Conservation (phyloP, 2,888 invertebrate species). For the Polyploca ridens region DNA sequence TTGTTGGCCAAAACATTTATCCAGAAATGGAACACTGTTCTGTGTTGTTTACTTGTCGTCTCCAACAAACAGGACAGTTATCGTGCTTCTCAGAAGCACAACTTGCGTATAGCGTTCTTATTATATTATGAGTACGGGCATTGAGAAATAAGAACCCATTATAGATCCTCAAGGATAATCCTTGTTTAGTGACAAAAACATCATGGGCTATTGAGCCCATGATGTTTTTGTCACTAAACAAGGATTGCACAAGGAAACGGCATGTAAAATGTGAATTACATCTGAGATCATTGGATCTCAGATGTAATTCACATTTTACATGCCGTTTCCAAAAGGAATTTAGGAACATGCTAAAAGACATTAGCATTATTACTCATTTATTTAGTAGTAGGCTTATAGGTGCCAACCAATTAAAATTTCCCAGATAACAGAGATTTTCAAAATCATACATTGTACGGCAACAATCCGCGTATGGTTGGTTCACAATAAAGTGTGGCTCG, state of each 20-base stretch:
- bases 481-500: constrained; percentile 39
- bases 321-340: too few relatives aligned
- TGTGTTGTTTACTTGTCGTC: neutral
- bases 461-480: constrained; percentile 42
- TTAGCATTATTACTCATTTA: too few relatives aligned
- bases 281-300: too few relatives aligned
- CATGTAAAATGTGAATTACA: too few relatives aligned
- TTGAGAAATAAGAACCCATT: neutral
- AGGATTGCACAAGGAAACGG: too few relatives aligned
- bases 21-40: constrained; percentile 14
- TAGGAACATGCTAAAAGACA: too few relatives aligned
- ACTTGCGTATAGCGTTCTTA: neutral
- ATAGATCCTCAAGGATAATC: too few relatives aligned
- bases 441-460: constrained; percentile 34
- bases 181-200: too few relatives aligned
- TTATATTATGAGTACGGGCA: neutral
- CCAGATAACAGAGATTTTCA: constrained; percentile 19
- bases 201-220: too few relatives aligned
- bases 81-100: neutral
- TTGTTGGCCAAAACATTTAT: neutral
- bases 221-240: too few relatives aligned
- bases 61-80: neutral
- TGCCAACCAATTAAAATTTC: constrained; percentile 6
- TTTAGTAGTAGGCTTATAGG: neutral
- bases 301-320: too few relatives aligned